Percentiles rank a stretch among this genome's conserved stretches.
Conservation (phyloP, 2,888 invertebrate species). For the Melipona bicolor region DNA sequence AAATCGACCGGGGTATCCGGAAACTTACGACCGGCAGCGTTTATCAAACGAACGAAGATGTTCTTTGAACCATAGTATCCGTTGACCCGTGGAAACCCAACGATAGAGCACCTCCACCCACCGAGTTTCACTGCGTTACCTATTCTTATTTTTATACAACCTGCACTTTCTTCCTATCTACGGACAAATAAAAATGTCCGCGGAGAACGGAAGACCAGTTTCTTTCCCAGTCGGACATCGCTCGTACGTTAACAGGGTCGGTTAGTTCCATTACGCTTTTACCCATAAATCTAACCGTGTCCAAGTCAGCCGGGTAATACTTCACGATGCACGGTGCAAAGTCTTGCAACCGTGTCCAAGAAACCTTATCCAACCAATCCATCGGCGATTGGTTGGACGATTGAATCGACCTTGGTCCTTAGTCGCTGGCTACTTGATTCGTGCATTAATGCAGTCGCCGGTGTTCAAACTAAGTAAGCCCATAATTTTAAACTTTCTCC, state of each 20-base stretch:
- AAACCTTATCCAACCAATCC: not conserved
- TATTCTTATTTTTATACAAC: not conserved
- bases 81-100: not conserved
- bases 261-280: not conserved
- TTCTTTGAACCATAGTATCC: not conserved
- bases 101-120: not conserved
- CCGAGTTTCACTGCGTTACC: not conserved
- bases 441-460: conserved; percentile 8
- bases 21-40: not conserved
- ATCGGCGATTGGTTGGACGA: not conserved
- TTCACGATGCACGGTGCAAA: not conserved
- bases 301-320: not conserved
- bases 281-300: not conserved
- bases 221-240: too few species aligned
- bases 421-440: conserved; percentile 11
- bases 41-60: not conserved
- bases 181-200: not conserved
- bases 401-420: conserved; percentile 27
- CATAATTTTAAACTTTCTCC: conserved; percentile 26
- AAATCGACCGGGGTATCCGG: not conserved
- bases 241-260: too few species aligned
- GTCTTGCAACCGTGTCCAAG: not conserved
- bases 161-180: not conserved
- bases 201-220: not conserved
- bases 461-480: not conserved